phyloP scores from a whole-genome alignment of 2,888 invertebrate genomes.

The Anoncus sp. region DNA sequence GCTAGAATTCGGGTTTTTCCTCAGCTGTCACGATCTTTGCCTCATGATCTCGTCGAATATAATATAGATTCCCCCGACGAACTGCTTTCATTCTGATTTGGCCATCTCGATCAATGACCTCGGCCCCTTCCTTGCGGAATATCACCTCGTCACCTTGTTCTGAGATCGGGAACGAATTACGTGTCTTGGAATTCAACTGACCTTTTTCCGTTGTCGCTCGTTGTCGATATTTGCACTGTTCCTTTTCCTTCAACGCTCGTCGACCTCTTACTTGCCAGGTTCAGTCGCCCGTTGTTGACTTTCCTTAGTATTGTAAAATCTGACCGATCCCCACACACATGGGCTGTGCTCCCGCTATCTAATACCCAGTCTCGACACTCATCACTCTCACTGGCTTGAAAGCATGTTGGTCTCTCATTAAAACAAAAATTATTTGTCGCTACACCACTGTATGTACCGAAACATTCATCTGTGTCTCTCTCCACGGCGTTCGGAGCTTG shows the following conservation, averaged over 20 bases:
- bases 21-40: background rate
- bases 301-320: constrained; percentile 6
- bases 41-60: too few relatives aligned
- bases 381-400: constrained; percentile 20
- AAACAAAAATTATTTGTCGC: background rate
- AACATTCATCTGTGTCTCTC: too few relatives aligned
- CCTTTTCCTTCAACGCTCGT: constrained; percentile 23
- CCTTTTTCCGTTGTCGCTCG: background rate
- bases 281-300: background rate
- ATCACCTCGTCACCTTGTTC: constrained; percentile 56
- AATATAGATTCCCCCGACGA: constrained; percentile 59
- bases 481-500: too few relatives aligned
- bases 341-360: constrained; percentile 51
- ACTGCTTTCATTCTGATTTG: constrained; percentile 46
- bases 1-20: background rate
- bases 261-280: constrained; percentile 32
- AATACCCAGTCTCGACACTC: constrained; percentile 20
- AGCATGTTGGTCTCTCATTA: constrained; percentile 10
- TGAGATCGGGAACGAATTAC: constrained; percentile 63
- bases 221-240: constrained; percentile 16
- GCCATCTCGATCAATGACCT: constrained; percentile 40
- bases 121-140: constrained; percentile 55
- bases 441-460: background rate
- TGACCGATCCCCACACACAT: constrained; percentile 43
- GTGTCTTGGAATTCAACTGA: constrained; percentile 49